Percentiles rank a stretch among this genome's conserved stretches.
phyloP scores from a whole-genome alignment of 1,140 invertebrate genomes.

The Cydia splendana region DNA sequence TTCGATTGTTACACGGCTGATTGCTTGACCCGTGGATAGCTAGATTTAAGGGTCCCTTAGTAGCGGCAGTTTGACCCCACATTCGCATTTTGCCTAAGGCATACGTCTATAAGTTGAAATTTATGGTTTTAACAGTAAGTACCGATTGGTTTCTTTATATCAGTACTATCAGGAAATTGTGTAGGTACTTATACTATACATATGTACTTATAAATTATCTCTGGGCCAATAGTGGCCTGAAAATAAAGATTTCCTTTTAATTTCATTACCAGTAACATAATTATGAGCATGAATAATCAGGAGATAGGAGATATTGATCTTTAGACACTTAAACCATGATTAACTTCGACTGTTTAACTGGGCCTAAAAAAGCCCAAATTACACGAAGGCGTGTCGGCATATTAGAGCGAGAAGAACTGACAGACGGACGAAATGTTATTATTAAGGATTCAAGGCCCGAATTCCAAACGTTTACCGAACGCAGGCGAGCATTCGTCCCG shows the following conservation, averaged over 20 bases:
- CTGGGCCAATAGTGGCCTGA: too few species aligned
- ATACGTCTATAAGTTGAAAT: background rate
- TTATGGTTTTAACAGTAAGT: background rate
- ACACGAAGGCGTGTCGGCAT: conserved; percentile 14
- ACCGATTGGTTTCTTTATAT: background rate
- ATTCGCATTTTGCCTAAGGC: background rate
- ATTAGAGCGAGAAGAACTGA: conserved; percentile 6
- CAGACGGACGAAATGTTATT: conserved; percentile 16
- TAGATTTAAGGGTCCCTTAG: conserved; percentile 6
- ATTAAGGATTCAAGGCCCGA: background rate
- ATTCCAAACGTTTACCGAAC: background rate
- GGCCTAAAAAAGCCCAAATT: background rate
- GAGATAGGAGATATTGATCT: too few species aligned
- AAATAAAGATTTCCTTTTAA: too few species aligned
- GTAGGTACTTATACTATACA: background rate
- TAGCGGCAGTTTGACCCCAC: conserved; percentile 15
- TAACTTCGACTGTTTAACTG: background rate
- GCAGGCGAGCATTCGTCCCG: background rate
- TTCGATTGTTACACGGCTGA: conserved; percentile 13
- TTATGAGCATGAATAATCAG: too few species aligned
- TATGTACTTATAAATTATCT: too few species aligned
- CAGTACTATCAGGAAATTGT: background rate
- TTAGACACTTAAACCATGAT: background rate
- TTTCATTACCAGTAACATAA: too few species aligned
- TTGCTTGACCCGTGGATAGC: background rate